phyloP scores from a whole-genome alignment of 2,888 invertebrate species.

The Cryptocheilus praepositus region DNA sequence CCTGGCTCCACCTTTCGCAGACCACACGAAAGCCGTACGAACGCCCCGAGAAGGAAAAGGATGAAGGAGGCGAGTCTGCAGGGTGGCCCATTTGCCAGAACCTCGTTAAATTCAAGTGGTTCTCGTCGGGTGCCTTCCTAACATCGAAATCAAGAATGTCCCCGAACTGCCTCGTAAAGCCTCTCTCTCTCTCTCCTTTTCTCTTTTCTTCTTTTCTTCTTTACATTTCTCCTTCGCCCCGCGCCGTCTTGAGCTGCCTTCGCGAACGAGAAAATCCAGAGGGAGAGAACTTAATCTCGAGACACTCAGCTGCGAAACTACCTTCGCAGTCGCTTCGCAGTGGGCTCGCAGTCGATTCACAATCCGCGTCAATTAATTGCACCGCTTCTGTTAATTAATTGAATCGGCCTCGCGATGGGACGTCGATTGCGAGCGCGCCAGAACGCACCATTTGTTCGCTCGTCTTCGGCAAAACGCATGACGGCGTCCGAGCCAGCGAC shows the following conservation, averaged over 20 bases:
- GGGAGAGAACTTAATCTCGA: conserved; percentile 58
- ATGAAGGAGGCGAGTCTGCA: conserved; percentile 52
- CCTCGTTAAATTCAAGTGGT: conserved; percentile 69
- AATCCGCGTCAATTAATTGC: conserved; percentile 62
- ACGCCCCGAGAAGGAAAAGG: conserved; percentile 39
- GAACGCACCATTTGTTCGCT: conserved; percentile 36
- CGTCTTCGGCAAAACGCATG: conserved; percentile 1
- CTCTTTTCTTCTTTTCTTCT: conserved; percentile 23
- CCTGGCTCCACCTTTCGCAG: conserved; percentile 31
- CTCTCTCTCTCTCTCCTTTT: conserved; percentile 25
- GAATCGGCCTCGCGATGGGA: conserved; percentile 59
- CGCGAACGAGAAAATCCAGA: conserved; percentile 30
- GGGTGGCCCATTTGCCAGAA: conserved; percentile 66
- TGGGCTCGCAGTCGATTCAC: too few relatives aligned
- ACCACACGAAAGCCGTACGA: conserved; percentile 40
- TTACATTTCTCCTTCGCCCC: conserved; percentile 9
- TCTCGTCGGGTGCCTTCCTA: conserved; percentile 60
- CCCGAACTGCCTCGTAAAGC: conserved; percentile 68
- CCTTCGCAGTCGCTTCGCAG: conserved; percentile 11
- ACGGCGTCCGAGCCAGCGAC: not conserved
- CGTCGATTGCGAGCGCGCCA: conserved; percentile 49
- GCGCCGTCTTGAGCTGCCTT: conserved; percentile 26
- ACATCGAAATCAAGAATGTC: conserved; percentile 70
- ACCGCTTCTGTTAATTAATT: conserved; percentile 69
- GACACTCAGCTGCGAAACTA: conserved; percentile 42